Base-by-base conservation (phyloP, 2,113 vertebrate species). In the Crotalus viridis region DNA sequence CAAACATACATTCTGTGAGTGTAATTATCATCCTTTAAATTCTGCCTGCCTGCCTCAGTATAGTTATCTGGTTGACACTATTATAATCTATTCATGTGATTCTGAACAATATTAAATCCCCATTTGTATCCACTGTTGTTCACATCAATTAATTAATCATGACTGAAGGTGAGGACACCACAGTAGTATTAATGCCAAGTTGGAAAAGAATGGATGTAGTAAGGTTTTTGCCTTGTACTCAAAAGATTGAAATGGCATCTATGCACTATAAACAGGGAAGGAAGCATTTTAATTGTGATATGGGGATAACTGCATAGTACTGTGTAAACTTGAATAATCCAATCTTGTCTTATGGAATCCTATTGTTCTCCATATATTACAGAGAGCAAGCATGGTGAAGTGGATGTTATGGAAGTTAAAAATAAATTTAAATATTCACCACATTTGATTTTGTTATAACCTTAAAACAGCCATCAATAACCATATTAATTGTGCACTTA, bases 401-500 rank as follows among this genome's bases (percentile, higher is more conserved):
- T 52, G 10, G 64, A 17, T 93, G 74, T 89, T 57, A 96, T 95
- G 95, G 95, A 95, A 85, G 74, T 85, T 86, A 91, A 91, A 85
- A 81, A 91, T 91, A 59, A 81, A 81, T 81, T 81, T 43, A 81
- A 93, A 86, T 54, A 88, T 85, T 26, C 95, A 85, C 26, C 89
- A 51, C 89, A n/a, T 93, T 92, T 95, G 92, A 94, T 94, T 94
- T 96, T 95, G 91, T 87, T 94, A 93, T 87, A 93, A 91, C 52
- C 43, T 89, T 87, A 81, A 87, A 94, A 85, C 85, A 95, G 85
- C 52, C 56, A 86, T 92, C 28, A 91, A 91, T 87, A 39, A 92
- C 0, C 92, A 93, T 17, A 87, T 64, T 90, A 64, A 93, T 87
- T 90, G 46, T 55, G 28, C 59, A 90, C 33, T 64, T 89, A 90